These are phyloP conservation scores for Drosophila phalerata DNA, from an alignment of 2,888 invertebrate genomes.

Conservation along the genomic window DNA sequence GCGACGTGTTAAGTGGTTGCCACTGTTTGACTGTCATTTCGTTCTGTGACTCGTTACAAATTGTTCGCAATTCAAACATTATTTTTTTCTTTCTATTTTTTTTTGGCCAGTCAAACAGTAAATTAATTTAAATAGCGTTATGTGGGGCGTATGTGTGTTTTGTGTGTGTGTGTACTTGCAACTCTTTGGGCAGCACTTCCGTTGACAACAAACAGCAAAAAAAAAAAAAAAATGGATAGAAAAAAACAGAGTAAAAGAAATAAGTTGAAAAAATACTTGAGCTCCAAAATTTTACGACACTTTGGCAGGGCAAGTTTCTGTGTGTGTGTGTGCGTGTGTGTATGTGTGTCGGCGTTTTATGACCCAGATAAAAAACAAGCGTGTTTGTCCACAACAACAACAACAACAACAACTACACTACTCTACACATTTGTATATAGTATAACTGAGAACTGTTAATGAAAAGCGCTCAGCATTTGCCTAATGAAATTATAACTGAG, in stretches of 20 bases:
- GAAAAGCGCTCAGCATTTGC: conserved; percentile 79
- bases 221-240: too few relatives aligned
- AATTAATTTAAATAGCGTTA: conserved; percentile 66
- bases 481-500: conserved; percentile 78
- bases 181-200: conserved; percentile 70
- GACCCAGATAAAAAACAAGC: conserved; percentile 77
- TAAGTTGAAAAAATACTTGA: conserved; percentile 19
- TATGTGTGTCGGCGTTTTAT: conserved; percentile 65
- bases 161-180: conserved; percentile 43
- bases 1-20: conserved; percentile 38
- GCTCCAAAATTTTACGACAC: conserved; percentile 49
- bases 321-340: neutral
- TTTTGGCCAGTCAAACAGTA: conserved; percentile 47
- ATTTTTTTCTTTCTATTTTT: too few relatives aligned
- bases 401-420: conserved; percentile 9
- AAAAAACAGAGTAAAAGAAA: conserved; percentile 8
- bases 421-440: conserved; percentile 11
- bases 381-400: conserved; percentile 63
- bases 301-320: conserved; percentile 55
- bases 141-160: conserved; percentile 24
- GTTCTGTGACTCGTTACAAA: conserved; percentile 7
- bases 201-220: conserved; percentile 41
- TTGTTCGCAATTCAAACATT: conserved; percentile 31
- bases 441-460: conserved; percentile 69
- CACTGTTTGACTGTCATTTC: conserved; percentile 14